Evolutionary conservation across 1,140 invertebrate species (phyloP), one percentile per base, ranked within the genome.

Genomic region (Gryon sp.): DNA sequence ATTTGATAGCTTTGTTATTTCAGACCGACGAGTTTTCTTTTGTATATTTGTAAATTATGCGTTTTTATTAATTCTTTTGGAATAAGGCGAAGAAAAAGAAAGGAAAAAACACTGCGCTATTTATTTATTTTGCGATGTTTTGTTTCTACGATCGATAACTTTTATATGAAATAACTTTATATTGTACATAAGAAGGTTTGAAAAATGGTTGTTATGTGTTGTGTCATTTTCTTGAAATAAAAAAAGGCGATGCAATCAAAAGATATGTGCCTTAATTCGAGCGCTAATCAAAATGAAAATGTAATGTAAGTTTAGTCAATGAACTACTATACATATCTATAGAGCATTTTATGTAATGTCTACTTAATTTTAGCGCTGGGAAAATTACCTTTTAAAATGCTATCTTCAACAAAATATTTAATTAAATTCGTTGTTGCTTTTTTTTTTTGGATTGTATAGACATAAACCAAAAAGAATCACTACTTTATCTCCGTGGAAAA

Each of bases 191-290:
- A 15, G 14, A 4, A 41, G 9, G 9, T 26, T n/a, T 3, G 9
- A 1, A 41, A 16, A 12, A 41, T 28, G 16, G 14, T 26, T 59
- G 0, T 59, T 11, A n/a, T 11, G 1, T 34, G 5, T 36, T 45
- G 6, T 12, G 2, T 34, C 22, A 24, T 24, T 4, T 24, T 7
- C 22, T 24, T 7, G 22, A 4, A 24, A 3, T 4, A 12, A 34
- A 4, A 12, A 34, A 1, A 48, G 12, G 22, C 11, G 11, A 9
- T 26, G n/a, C 28, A 26, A 66, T 45, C 38, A 50, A 40, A 63
- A 40, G 16, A 43, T 48, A 53, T 26, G 65, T 59, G 65, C 53
- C 52, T 69, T 69, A 11, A 59, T 41, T 57, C 24, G 65, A 69
- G 43, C 43, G 7, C 40, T 28, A 69, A 68, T 68, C 52, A 57